These are phyloP conservation scores for Bovichtus diacanthus DNA, from an alignment of 2,797 vertebrate species.

Conservation along the genomic window DNA sequence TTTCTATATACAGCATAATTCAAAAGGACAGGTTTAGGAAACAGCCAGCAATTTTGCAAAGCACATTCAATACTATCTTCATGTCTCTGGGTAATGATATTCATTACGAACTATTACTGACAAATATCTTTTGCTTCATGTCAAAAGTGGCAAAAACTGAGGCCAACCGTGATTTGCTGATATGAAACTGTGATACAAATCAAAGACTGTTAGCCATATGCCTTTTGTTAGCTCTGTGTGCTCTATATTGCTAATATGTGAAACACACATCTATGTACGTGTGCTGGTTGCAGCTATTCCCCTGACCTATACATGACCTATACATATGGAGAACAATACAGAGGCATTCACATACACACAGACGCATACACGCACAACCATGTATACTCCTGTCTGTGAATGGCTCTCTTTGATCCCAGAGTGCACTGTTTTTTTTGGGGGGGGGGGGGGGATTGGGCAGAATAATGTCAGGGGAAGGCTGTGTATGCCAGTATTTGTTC, in stretches of 20 bases:
- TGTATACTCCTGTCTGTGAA: conserved; percentile 37
- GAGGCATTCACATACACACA: conserved; percentile 25
- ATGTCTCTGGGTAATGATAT: conserved; percentile 32
- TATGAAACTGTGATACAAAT: conserved; percentile 78
- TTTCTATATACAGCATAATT: conserved; percentile 43
- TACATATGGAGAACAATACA: conserved; percentile 42
- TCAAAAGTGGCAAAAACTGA: conserved; percentile 57
- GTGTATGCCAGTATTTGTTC: conserved; percentile 72
- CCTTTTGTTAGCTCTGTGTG: conserved; percentile 78
- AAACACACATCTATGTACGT: conserved; percentile 57
- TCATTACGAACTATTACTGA: conserved; percentile 42
- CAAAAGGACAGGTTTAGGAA: conserved; percentile 50
- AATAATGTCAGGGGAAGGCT: conserved; percentile 54
- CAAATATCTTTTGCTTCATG: conserved; percentile 50
- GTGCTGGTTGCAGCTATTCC: conserved; percentile 63
- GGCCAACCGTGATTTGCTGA: conserved; percentile 59
- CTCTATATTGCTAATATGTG: conserved; percentile 69
- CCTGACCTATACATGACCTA: conserved; percentile 44
- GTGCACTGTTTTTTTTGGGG: conserved; percentile 51
- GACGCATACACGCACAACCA: conserved; percentile 14
- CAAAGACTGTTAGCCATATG: conserved; percentile 85
- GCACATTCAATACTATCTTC: conserved; percentile 50
- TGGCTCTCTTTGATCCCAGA: conserved; percentile 52
- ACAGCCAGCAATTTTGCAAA: conserved; percentile 59
- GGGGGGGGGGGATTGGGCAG: conserved; percentile 35